A percentile compares a stretch with the other conserved stretches of the same genome.
Evolutionary conservation across 2,113 vertebrate genomes (phyloP).

Genomic region (Chiloscyllium plagiosum): DNA sequence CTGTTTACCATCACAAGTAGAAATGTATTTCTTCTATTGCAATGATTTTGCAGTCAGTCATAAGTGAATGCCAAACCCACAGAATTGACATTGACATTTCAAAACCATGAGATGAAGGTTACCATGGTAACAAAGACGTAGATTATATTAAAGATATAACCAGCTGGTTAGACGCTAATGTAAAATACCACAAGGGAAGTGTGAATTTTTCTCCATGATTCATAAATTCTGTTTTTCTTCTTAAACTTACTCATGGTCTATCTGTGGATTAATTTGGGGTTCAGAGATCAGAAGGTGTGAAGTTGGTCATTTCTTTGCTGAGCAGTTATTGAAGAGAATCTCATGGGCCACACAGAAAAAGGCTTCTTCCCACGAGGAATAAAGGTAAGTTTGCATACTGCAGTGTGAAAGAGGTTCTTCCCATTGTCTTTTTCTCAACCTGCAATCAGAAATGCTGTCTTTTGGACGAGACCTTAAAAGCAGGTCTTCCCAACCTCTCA

Average conservation of each 20-base stretch:
- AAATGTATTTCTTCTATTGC: not conserved
- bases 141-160: not conserved
- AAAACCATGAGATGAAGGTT: constrained; percentile 5
- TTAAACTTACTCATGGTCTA: not conserved
- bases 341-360: not conserved
- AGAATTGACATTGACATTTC: not conserved
- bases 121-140: not conserved
- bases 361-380: no score
- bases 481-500: not conserved
- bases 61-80: constrained; percentile 21
- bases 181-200: not conserved
- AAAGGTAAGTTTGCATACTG: not conserved
- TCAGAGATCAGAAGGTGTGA: no score
- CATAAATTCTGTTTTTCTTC: not conserved
- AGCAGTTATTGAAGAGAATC: not conserved
- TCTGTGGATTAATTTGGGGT: not conserved
- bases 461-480: not conserved
- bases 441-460: not conserved
- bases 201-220: not conserved
- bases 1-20: not conserved
- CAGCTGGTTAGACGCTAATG: not conserved
- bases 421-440: not conserved
- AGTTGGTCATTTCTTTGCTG: not conserved
- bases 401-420: not conserved
- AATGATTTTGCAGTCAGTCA: not conserved